Base-by-base conservation (phyloP, 2,113 vertebrate genomes). In the Hippocampus barbouri region DNA sequence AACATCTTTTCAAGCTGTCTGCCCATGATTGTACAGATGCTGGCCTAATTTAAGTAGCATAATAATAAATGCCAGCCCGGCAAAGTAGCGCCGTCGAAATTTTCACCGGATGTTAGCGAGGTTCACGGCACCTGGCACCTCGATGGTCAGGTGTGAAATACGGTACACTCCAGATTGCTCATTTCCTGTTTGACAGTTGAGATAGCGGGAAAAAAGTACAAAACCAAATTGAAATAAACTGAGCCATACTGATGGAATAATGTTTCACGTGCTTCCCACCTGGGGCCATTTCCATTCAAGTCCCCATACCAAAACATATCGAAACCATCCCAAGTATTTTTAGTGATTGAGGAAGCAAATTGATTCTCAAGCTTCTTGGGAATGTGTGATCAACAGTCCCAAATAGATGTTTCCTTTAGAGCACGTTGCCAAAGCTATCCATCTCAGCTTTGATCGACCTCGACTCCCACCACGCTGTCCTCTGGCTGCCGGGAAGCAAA, bases 371-470 rank as follows among this genome's bases (percentile, higher is more conserved):
- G 64, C 65, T 47, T 76, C 83, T 72, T 72, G 78, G 0, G 71
- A 83, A 78, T 74, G 66, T 66, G 68, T 25, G 8, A 65, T 74
- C 77, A 79, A 86, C 73, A 79, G 67, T 73, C 61, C 66, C 69
- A 75, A 80, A 84, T 78, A 71, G 68, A 77, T 59, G 40, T 73
- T 73, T 80, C 73, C 82, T 85, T 71, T 70, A 79, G 78, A 60
- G 73, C 79, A 61, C 43, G 73, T 56, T 75, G 72, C 71, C 62
- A 53, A 69, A 73, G 72, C 79, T 80, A 73, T 81, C 76, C 59
- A 72, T 73, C 75, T 81, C 47, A 61, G 71, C 81, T 85, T 85
- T 88, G 81, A 90, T 89, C 81, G 70, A 71, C 80, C 84, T 70
- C 61, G 76, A 3, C 70, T 66, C 53, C 68, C 49, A 1, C 54